These are phyloP conservation scores for Chelmon rostratus DNA, from an alignment of 2,797 vertebrate genomes.

Conservation along the genomic window DNA sequence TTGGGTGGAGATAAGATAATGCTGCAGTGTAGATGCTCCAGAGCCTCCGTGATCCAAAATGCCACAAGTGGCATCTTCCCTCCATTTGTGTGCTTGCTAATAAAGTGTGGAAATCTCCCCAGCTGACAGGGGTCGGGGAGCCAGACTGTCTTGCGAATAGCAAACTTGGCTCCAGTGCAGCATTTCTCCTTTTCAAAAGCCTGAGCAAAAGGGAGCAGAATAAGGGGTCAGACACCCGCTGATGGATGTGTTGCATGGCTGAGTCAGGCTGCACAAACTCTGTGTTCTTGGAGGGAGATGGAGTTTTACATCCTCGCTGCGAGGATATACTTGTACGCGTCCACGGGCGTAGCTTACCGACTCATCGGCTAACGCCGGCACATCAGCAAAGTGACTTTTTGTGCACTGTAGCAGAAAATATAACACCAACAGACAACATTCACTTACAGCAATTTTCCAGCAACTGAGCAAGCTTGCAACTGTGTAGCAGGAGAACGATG, in stretches of 20 bases:
- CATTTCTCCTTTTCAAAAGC: constrained; percentile 26
- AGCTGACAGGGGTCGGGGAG: constrained; percentile 42
- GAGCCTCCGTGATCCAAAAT: not conserved
- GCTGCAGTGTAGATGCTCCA: not conserved
- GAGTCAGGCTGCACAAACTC: constrained; percentile 46
- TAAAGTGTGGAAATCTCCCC: constrained; percentile 53
- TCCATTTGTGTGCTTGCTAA: constrained; percentile 25
- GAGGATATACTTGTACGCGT: constrained; percentile 12
- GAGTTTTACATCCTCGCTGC: constrained; percentile 32
- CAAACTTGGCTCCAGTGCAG: constrained; percentile 22
- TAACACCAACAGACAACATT: constrained; percentile 45
- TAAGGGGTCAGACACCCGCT: constrained; percentile 41
- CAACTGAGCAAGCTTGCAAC: constrained; percentile 29
- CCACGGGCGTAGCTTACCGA: constrained; percentile 28
- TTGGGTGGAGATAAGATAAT: not conserved
- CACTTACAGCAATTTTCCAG: constrained; percentile 52
- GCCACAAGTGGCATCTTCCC: constrained; percentile 8
- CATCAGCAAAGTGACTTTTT: constrained; percentile 25
- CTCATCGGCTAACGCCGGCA: constrained; percentile 11
- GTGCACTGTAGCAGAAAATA: constrained; percentile 42
- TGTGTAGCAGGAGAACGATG: constrained; percentile 16
- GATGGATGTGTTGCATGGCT: constrained; percentile 29
- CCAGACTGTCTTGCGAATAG: constrained; percentile 34
- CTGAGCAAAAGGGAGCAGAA: constrained; percentile 25
- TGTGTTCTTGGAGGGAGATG: constrained; percentile 36